A percentile compares a stretch with the other conserved stretches of the same genome.
phyloP scores from a whole-genome alignment of 2,888 invertebrate genomes.

The Lapara coniferarum region DNA sequence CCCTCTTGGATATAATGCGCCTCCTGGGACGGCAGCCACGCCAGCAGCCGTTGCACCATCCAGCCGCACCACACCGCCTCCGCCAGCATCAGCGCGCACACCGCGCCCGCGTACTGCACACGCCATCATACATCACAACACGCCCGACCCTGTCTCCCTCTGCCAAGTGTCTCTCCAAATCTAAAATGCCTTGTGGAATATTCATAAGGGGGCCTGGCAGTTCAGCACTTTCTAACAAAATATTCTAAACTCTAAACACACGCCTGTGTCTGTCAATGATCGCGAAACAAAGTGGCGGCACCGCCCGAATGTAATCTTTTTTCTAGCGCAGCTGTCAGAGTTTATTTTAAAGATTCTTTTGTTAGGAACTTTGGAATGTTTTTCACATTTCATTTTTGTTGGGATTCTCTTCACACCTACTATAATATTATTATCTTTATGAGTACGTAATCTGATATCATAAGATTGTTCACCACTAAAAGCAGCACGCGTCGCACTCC shows the following conservation, averaged over 20 bases:
- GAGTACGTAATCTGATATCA: neutral
- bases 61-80: conserved; percentile 47
- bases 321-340: too few relatives aligned
- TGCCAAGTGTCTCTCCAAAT: too few relatives aligned
- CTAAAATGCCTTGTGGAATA: too few relatives aligned
- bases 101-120: conserved; percentile 48
- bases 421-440: neutral
- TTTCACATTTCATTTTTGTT: too few relatives aligned
- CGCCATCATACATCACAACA: neutral
- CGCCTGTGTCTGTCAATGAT: too few relatives aligned
- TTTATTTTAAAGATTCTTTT: too few relatives aligned
- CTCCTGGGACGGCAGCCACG: conserved; percentile 43
- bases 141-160: neutral
- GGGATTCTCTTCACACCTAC: neutral
- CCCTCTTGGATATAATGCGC: conserved; percentile 48
- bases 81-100: conserved; percentile 40
- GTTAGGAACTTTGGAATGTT: too few relatives aligned
- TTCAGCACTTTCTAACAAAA: too few relatives aligned
- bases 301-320: too few relatives aligned
- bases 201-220: too few relatives aligned
- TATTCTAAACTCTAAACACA: too few relatives aligned
- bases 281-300: too few relatives aligned
- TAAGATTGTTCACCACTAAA: conserved; percentile 37
- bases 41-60: conserved; percentile 46
- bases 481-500: conserved; percentile 37